Evolutionary conservation across 1,140 invertebrate genomes (phyloP).

Genomic region (Heterodera carotae): DNA sequence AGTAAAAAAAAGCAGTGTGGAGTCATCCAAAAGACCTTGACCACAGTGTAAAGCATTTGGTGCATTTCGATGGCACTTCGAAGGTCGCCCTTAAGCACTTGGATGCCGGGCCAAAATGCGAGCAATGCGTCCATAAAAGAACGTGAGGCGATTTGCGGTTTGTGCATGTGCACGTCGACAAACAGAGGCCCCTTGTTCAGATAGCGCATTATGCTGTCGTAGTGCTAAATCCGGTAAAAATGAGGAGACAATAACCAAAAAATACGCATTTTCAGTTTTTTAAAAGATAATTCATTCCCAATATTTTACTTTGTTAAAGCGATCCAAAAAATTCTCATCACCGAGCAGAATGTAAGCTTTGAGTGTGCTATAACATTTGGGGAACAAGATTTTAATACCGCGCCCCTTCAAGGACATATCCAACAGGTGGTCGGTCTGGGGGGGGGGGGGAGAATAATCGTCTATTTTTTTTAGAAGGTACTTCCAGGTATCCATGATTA

Average conservation of each 20-base stretch:
- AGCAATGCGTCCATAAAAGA: constrained; percentile 96
- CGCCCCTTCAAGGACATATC: no score
- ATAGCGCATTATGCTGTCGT: constrained; percentile 97
- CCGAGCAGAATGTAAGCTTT: constrained; percentile 75
- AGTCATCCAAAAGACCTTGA: constrained; percentile 52
- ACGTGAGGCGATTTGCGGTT: constrained; percentile 87
- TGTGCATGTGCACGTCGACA: constrained; percentile 93
- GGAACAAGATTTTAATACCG: background rate
- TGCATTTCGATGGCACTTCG: constrained; percentile 95
- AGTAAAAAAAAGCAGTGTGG: no score
- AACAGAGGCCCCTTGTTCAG: constrained; percentile 87
- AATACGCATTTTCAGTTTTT: no score
- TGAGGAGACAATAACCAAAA: background rate
- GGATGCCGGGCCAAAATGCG: constrained; percentile 94
- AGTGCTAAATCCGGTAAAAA: constrained; percentile 73
- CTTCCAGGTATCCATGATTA: no score
- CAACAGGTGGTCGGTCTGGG: no score
- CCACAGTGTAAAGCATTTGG: constrained; percentile 67
- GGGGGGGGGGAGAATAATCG: no score
- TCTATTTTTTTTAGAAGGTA: no score
- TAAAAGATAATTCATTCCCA: no score
- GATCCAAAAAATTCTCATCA: constrained; percentile 83
- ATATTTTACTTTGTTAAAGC: constrained; percentile 77
- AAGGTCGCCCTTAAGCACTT: constrained; percentile 86
- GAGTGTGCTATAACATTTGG: constrained; percentile 23